A percentile compares a stretch with the other conserved stretches of the same genome.
Evolutionary conservation across 2,797 vertebrate species (phyloP).

Genomic region (Sebastes itinus): DNA sequence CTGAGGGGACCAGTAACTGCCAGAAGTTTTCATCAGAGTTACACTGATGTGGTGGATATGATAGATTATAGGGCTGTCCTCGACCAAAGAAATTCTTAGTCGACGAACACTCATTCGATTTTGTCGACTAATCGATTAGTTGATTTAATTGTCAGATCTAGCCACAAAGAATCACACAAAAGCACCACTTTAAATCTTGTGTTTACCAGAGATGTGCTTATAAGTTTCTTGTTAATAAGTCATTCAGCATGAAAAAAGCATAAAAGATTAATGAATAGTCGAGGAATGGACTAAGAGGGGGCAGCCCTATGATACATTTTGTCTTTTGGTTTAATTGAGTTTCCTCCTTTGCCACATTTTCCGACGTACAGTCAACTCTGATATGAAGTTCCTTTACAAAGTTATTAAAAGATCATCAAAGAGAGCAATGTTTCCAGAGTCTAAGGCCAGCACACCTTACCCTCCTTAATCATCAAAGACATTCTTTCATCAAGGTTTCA

Average conservation of each 20-base stretch:
- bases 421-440: not conserved
- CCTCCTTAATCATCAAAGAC: not conserved
- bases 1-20: conserved; percentile 47
- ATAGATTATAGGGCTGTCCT: rapidly evolving
- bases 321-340: not conserved
- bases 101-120: rapidly evolving
- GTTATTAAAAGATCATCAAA: not conserved
- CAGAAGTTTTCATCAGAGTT: conserved; percentile 25
- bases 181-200: no score
- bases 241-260: no score
- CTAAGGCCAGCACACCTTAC: not conserved
- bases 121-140: no score
- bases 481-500: conserved; percentile 1
- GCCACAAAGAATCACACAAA: no score
- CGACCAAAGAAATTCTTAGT: no score
- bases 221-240: no score
- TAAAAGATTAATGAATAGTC: no score
- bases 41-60: not conserved
- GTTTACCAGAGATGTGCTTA: no score
- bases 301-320: not conserved
- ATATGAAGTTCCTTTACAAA: not conserved
- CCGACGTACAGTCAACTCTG: not conserved
- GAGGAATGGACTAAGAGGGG: no score
- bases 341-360: not conserved
- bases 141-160: no score